Percentiles rank a stretch among this genome's conserved stretches.
Evolutionary conservation across 2,888 invertebrate species (phyloP).

Genomic region (Amphipoea lucens): DNA sequence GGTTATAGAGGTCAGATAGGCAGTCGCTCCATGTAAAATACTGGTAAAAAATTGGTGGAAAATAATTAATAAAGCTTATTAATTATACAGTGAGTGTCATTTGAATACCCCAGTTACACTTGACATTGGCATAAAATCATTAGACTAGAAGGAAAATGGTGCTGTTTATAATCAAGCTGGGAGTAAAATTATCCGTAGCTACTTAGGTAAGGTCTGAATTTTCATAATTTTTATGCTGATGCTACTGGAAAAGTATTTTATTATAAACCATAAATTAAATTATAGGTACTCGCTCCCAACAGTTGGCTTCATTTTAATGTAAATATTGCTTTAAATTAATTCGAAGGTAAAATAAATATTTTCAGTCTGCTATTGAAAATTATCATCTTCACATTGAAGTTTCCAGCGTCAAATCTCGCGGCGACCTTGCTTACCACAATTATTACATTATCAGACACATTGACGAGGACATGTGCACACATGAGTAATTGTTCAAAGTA

Average conservation of each 20-base stretch:
- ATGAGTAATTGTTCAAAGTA: conserved; percentile 60
- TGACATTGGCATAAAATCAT: conserved; percentile 86
- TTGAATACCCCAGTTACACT: conserved; percentile 77
- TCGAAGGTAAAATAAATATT: conserved; percentile 42
- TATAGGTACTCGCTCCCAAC: neutral
- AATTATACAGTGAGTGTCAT: conserved; percentile 27
- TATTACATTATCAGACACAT: conserved; percentile 70
- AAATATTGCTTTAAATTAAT: conserved; percentile 32
- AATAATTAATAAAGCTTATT: conserved; percentile 10
- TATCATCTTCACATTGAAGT: conserved; percentile 44
- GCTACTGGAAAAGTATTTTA: neutral
- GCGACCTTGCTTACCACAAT: conserved; percentile 64
- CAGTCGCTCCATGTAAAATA: too few species aligned
- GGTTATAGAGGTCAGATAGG: too few species aligned
- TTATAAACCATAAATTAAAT: neutral
- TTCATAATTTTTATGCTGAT: neutral
- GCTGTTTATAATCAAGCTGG: conserved; percentile 66
- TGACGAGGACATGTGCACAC: conserved; percentile 67
- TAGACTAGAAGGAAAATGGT: conserved; percentile 82
- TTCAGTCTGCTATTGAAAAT: conserved; percentile 33
- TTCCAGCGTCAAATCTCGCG: conserved; percentile 35
- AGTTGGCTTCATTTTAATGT: conserved; percentile 6
- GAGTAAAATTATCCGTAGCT: conserved; percentile 61
- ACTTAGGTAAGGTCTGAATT: conserved; percentile 3
- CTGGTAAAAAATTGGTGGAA: too few species aligned